Percentiles rank a stretch among this genome's conserved stretches.
Conservation (phyloP, 2,797 vertebrate species). For the Carcharodon carcharias region DNA sequence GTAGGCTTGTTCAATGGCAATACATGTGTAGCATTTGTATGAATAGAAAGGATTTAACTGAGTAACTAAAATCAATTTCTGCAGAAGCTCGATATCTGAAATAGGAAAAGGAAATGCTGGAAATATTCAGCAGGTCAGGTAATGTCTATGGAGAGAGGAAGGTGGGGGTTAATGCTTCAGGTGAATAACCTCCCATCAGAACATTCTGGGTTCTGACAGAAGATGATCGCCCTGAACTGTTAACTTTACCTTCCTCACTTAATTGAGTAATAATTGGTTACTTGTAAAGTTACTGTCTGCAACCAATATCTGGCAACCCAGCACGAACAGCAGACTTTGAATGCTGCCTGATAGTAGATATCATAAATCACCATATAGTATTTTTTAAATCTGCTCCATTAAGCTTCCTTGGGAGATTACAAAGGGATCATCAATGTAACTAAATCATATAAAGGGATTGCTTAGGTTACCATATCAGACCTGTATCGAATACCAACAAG, state of each 20-base stretch:
- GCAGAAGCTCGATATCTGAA: background rate
- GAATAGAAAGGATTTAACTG: background rate
- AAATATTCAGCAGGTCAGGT: background rate
- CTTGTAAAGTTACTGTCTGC: background rate
- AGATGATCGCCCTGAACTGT: background rate
- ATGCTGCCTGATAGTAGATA: background rate
- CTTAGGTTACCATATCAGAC: slow-evolving; percentile 43
- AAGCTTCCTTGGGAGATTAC: slow-evolving; percentile 44
- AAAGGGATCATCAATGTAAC: slow-evolving; percentile 43
- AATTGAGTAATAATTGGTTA: slow-evolving; percentile 14
- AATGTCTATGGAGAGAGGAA: background rate
- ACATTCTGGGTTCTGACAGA: background rate
- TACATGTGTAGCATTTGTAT: background rate
- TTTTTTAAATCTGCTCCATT: slow-evolving; percentile 44
- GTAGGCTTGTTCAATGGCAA: background rate
- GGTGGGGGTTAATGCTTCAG: background rate
- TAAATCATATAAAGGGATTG: slow-evolving; percentile 41
- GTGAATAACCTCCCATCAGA: background rate
- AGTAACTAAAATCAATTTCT: background rate
- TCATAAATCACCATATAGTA: slow-evolving; percentile 42
- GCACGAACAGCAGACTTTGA: background rate
- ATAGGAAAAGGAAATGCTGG: background rate
- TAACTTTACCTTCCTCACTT: background rate
- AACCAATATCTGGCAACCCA: background rate
- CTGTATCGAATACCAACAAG: slow-evolving; percentile 39